Evolutionary conservation across 1,140 invertebrate species (phyloP), one percentile per base, ranked within the genome.

Genomic region (Amyelois transitella): DNA sequence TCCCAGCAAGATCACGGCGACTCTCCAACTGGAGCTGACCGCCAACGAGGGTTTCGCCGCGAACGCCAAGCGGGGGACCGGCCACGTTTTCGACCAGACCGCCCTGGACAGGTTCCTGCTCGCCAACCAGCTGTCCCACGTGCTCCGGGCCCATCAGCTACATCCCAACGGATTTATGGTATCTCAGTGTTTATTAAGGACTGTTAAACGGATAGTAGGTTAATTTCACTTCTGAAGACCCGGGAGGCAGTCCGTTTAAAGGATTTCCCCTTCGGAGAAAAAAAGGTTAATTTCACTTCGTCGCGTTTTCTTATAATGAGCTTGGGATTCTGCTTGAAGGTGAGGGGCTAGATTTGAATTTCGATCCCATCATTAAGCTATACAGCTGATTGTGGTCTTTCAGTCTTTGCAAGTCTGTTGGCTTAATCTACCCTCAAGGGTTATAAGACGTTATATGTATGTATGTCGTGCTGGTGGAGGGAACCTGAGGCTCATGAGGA

Each of bases 61-160:
- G n/a, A 95, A 95, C 81, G 78, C 75, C 0, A 88, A 91, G 55
- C 88, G 94, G 64, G 93, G 93, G 38, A 95, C 94, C 0, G 94
- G 91, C 8, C 92, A 94, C 76, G 90, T 94, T 59, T 95, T 94
- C 75, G 92, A 89, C 62, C 88, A 88, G 63, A 89, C 90, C 19
- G 94, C 93, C 1, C 80, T 95, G n/a, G 89, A 92, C 50, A 70
- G 84, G 18, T 95, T 95, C 80, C 81, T 95, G 19, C 75, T 86
- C 12, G 75, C 81, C 53, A 94, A 95, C 80, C 81, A 86, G 20
- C 87, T 94, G 0, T 90, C 92, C 1, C 92, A 94, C 77, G 91
- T 95, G 2, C 89, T 95, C 22, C 75, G 94, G 60, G 94, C 93
- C 19, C 94, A 95, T 81, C 93, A 95, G 83, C 90, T 94, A 51